phyloP scores from a whole-genome alignment of 2,113 vertebrate genomes.

The Micromys minutus region DNA sequence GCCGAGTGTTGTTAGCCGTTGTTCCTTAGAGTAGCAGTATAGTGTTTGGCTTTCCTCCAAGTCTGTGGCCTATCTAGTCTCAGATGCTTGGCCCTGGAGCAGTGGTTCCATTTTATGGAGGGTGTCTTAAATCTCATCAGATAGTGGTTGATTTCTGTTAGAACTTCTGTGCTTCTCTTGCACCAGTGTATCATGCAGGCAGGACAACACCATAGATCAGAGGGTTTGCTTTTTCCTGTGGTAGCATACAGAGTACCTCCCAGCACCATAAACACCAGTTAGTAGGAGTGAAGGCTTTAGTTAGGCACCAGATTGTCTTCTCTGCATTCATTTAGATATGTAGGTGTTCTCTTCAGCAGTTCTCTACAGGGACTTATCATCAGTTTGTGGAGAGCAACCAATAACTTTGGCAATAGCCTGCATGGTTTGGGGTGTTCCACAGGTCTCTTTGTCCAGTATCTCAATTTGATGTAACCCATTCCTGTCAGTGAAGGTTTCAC shows the following conservation, averaged over 20 bases:
- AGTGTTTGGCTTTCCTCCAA: background rate
- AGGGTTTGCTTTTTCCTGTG: background rate
- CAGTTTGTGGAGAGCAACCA: background rate
- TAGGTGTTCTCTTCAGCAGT: background rate
- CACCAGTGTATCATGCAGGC: background rate
- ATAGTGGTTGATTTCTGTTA: background rate
- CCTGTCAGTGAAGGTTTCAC: background rate
- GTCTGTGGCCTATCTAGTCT: background rate
- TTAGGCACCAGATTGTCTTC: background rate
- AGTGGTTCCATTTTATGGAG: background rate
- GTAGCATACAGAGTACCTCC: background rate
- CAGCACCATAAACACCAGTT: background rate
- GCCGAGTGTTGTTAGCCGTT: background rate
- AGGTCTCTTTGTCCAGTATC: background rate
- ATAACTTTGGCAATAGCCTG: background rate
- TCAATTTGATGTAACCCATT: background rate
- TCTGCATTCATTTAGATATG: background rate
- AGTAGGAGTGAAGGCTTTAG: background rate
- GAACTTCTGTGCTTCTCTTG: background rate
- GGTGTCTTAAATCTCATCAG: background rate
- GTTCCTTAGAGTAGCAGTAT: background rate
- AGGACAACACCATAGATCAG: background rate
- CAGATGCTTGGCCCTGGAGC: background rate
- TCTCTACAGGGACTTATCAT: background rate
- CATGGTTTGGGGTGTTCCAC: background rate